Conservation (phyloP, 2,113 vertebrate species). For the Heterochromis multidens region DNA sequence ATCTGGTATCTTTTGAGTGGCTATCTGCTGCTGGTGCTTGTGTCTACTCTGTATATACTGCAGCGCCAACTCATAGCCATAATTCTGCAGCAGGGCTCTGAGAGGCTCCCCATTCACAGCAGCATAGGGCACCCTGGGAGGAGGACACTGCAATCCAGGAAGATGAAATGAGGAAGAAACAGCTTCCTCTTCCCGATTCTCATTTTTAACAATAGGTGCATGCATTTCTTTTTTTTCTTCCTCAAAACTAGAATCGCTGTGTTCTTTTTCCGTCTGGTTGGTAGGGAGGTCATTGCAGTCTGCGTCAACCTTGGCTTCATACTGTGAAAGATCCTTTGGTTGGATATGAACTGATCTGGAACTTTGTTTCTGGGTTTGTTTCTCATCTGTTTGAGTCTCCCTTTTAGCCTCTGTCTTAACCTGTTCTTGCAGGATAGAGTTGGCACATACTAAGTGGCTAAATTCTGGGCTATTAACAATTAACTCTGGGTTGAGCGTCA, state of each 20-base stretch:
- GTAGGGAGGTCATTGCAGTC: slow-evolving; percentile 1
- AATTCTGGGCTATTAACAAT: slow-evolving; percentile 80
- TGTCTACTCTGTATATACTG: slow-evolving; percentile 96
- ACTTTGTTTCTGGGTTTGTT: slow-evolving; percentile 32
- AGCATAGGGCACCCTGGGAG: slow-evolving; percentile 91
- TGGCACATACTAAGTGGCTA: slow-evolving; percentile 71
- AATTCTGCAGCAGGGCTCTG: slow-evolving; percentile 92
- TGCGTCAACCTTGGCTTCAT: slow-evolving; percentile 26
- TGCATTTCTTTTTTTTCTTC: slow-evolving; percentile 40
- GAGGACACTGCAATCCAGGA: slow-evolving; percentile 78
- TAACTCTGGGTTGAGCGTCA: slow-evolving; percentile 88
- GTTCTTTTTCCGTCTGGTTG: slow-evolving; percentile 29
- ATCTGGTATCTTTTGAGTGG: slow-evolving; percentile 46
- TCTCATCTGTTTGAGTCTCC: slow-evolving; percentile 32
- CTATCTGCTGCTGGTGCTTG: slow-evolving; percentile 85
- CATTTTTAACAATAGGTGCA: slow-evolving; percentile 44
- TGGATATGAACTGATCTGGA: slow-evolving; percentile 17
- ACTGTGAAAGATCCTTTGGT: slow-evolving; percentile 44
- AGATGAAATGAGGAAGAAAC: slow-evolving; percentile 41
- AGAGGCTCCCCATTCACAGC: slow-evolving; percentile 86
- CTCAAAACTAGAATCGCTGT: neutral
- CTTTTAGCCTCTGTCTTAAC: slow-evolving; percentile 40
- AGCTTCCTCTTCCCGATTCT: slow-evolving; percentile 75
- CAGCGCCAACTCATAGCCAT: slow-evolving; percentile 95
- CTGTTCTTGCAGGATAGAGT: slow-evolving; percentile 67